phyloP scores from a whole-genome alignment of 2,113 vertebrate genomes.

The Atherinomorus stipes region DNA sequence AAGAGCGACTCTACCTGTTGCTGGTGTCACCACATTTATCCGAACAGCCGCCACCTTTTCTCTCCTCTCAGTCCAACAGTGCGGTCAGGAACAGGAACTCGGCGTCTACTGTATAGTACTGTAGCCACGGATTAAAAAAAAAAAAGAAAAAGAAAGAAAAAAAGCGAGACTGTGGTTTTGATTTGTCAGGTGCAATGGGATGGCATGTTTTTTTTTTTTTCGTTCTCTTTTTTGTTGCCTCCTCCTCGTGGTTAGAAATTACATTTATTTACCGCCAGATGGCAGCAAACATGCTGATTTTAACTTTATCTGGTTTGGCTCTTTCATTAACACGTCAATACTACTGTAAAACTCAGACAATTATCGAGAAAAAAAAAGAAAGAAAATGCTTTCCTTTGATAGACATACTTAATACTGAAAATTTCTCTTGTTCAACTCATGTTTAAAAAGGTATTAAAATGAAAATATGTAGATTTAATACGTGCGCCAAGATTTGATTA shows the following conservation, averaged over 20 bases:
- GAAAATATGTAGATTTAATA: not conserved
- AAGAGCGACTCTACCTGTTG: constrained; percentile 78
- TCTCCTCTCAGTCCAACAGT: not conserved
- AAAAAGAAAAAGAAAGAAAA: too few species aligned
- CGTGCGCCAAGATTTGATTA: not conserved
- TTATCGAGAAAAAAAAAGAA: not conserved
- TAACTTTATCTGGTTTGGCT: not conserved
- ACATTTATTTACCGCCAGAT: constrained; percentile 43
- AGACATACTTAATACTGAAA: not conserved
- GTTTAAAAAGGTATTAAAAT: not conserved
- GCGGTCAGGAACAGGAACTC: not conserved
- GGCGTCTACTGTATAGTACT: not conserved
- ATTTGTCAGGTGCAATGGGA: constrained; percentile 59
- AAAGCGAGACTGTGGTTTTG: not conserved
- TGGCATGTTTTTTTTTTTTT: constrained; percentile 16
- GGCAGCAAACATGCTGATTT: constrained; percentile 45
- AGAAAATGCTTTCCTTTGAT: too few species aligned
- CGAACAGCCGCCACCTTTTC: constrained; percentile 11
- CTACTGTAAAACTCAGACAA: constrained; percentile 19
- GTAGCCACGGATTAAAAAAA: not conserved
- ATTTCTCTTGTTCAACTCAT: not conserved
- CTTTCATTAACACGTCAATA: too few species aligned
- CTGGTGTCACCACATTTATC: constrained; percentile 37
- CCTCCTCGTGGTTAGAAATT: constrained; percentile 21
- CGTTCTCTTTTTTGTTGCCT: constrained; percentile 3